These are phyloP conservation scores for Hoplodrina blanda DNA, from an alignment of 2,888 invertebrate species.

Conservation along the genomic window DNA sequence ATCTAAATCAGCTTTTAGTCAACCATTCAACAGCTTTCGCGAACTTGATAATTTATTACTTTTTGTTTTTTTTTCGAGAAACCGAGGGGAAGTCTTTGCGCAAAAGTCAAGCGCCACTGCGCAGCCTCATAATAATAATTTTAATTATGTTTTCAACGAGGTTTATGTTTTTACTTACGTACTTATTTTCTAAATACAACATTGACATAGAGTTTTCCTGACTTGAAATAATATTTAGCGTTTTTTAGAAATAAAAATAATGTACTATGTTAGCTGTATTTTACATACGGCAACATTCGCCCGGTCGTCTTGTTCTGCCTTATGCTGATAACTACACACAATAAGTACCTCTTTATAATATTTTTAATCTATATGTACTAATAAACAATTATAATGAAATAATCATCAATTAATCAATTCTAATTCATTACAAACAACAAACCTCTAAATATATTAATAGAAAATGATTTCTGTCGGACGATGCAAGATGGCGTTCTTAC, in stretches of 20 bases:
- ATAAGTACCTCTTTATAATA: constrained; percentile 23
- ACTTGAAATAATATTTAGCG: not conserved
- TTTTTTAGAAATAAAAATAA: not conserved
- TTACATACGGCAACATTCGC: constrained; percentile 21
- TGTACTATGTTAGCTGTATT: not conserved
- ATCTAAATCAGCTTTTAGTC: not conserved
- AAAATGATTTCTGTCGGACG: not conserved
- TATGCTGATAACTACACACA: constrained; percentile 14
- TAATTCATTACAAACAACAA: not conserved
- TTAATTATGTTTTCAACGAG: not conserved
- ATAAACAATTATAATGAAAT: not conserved
- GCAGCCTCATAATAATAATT: not conserved
- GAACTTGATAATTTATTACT: not conserved
- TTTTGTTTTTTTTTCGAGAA: not conserved
- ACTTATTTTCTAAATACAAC: constrained; percentile 13
- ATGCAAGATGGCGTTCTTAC: constrained; percentile 15
- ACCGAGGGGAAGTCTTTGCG: not conserved
- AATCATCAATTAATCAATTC: not conserved
- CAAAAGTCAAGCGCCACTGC: not conserved
- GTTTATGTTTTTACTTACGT: not conserved
- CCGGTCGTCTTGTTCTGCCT: constrained; percentile 2
- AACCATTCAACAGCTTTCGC: not conserved
- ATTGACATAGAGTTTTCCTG: not conserved
- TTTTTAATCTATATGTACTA: not conserved
- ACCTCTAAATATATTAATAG: not conserved